phyloP scores from a whole-genome alignment of 64 coral and sea anemone genomes.

The Orbicella faveolata region DNA sequence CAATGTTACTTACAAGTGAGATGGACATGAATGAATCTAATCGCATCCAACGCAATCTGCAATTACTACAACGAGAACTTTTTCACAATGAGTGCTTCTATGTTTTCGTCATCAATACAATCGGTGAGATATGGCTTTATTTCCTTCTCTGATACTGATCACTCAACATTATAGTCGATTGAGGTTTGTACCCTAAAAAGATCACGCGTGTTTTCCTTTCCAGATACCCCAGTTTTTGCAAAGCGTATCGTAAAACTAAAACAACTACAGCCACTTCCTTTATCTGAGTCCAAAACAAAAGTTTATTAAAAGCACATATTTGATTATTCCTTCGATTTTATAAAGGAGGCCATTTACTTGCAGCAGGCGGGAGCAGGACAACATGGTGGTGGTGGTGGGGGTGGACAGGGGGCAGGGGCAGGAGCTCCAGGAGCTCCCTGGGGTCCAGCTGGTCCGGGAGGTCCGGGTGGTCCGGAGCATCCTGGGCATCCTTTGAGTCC shows the following conservation, averaged over 20 bases:
- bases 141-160: too few species aligned
- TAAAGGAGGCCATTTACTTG: neutral
- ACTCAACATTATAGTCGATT: too few species aligned
- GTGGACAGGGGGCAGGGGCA: constrained; percentile 75
- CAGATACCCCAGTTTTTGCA: neutral
- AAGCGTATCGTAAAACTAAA: neutral
- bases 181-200: too few species aligned
- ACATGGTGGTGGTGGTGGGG: constrained; percentile 68
- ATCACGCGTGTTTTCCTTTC: neutral
- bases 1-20: neutral
- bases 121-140: too few species aligned
- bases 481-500: constrained; percentile 79
- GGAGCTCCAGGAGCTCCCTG: constrained; percentile 70
- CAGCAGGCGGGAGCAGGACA: constrained; percentile 39
- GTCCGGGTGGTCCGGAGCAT: constrained; percentile 64
- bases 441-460: constrained; percentile 75
- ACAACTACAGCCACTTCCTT: neutral
- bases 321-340: neutral
- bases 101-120: too few species aligned
- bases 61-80: too few species aligned
- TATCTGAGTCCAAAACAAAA: neutral
- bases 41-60: too few species aligned
- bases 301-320: constrained; percentile 39
- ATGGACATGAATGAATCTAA: too few species aligned
- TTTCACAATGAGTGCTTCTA: too few species aligned